A percentile compares a stretch with the other conserved stretches of the same genome.
These are phyloP conservation scores for Bathynomus jamesi DNA, from an alignment of 1,140 invertebrate genomes.

Conservation along the genomic window DNA sequence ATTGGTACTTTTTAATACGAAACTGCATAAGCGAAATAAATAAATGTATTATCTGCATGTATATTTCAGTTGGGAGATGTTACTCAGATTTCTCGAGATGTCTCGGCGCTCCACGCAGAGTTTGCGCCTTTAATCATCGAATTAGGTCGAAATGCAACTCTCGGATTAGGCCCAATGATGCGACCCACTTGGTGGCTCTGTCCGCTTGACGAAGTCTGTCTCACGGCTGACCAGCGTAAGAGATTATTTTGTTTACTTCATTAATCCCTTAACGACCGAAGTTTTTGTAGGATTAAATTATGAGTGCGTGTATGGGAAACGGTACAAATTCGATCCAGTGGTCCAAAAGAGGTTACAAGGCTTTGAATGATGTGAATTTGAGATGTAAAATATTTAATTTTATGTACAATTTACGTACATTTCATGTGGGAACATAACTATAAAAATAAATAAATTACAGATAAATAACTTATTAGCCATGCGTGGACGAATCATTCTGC, in stretches of 20 bases:
- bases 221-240: conserved; percentile 59
- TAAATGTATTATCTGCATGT: neutral
- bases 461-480: no score
- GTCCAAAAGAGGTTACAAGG: neutral
- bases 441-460: no score
- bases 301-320: neutral
- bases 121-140: conserved; percentile 48
- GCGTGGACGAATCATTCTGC: no score
- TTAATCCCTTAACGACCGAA: neutral
- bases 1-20: no score
- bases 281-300: neutral
- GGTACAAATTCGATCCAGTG: neutral
- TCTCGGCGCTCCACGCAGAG: conserved; percentile 60
- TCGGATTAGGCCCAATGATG: conserved; percentile 64
- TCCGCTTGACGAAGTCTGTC: conserved; percentile 57
- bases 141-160: conserved; percentile 53
- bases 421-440: no score
- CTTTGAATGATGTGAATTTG: neutral
- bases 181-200: conserved; percentile 85
- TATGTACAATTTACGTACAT: neutral
- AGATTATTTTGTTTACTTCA: neutral
- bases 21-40: no score
- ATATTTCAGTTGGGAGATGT: conserved; percentile 21
- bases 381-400: neutral
- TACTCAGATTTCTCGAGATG: conserved; percentile 56